Evolutionary conservation across 92 coral and sea anemone genomes (phyloP), one percentile per base, ranked within the genome.

Genomic region (Actinernus sp.): DNA sequence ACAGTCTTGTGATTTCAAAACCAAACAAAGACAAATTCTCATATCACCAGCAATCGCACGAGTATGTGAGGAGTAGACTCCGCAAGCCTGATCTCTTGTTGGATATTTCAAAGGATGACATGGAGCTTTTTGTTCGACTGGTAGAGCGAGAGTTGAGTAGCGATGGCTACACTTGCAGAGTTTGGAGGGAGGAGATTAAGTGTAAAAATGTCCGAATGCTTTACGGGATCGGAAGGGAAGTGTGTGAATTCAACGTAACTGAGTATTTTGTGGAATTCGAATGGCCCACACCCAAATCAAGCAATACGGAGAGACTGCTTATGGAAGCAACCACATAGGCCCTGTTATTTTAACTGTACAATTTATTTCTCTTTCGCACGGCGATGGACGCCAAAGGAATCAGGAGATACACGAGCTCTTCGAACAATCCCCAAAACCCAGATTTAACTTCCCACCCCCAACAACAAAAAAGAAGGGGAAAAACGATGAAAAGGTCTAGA

Each of bases 241-340:
- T 87, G 49, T 94, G 98, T 58, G 83, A 87, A 10, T 76, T 94
- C 49, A 46, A 76, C 21, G 60, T 87, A 30, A 61, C 71, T 1
- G 97, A 94, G 46, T 84, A 94, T 43, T 62, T 82, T 34, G 91
- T 82, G 39, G 97, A 91, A 54, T 94, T 94, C 68, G 92, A 90
- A 40, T 90, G 97, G 98, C 61, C 66, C n/a, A 19, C 30, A 33
- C 63, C 76, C 8, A 20, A 38, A 26, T 4, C 51, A 8, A 18
- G 8, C 6, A 34, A 34, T 34, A 6, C 41, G 41, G 41, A 34
- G 41, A 6, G n/a, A n/a, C n/a, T n/a, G n/a, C n/a, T n/a, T n/a
- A n/a, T n/a, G n/a, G n/a, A n/a, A n/a, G n/a, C n/a, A n/a, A n/a
- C n/a, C n/a, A n/a, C n/a, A n/a, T n/a, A n/a, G n/a, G n/a, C n/a